Percentiles rank a stretch among this genome's conserved stretches.
These are phyloP conservation scores for Regulus satrapa DNA, from an alignment of 2,113 vertebrate genomes.

Conservation along the genomic window DNA sequence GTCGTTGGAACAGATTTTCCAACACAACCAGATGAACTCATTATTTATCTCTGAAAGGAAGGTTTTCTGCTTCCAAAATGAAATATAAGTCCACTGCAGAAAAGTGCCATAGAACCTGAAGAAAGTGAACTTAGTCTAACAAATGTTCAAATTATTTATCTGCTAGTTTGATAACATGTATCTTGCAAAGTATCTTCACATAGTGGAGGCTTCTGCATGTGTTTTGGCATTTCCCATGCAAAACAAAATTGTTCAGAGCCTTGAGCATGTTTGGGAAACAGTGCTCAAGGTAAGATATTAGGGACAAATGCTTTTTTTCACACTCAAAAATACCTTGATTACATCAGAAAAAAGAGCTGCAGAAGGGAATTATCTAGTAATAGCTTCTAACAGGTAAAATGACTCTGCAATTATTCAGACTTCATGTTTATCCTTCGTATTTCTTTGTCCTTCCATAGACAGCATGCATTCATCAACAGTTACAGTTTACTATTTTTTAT, in stretches of 20 bases:
- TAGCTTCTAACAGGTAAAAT: not conserved
- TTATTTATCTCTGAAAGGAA: not conserved
- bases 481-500: not conserved
- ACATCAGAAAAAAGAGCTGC: not conserved
- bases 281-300: not conserved
- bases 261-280: not conserved
- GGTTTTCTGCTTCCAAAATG: not conserved
- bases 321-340: not conserved
- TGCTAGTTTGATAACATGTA: not conserved
- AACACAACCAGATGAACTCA: not conserved
- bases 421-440: not conserved
- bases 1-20: not conserved
- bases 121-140: not conserved
- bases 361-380: not conserved
- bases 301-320: not conserved
- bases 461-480: not conserved
- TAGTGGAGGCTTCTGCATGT: not conserved
- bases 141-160: not conserved
- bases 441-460: not conserved
- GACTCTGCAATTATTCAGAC: not conserved
- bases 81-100: not conserved
- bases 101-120: not conserved
- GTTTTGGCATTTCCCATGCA: not conserved
- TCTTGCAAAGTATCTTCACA: not conserved
- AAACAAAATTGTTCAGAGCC: not conserved